Base-by-base conservation (phyloP, 2,888 invertebrate species). In the Notodonta dromedarius region DNA sequence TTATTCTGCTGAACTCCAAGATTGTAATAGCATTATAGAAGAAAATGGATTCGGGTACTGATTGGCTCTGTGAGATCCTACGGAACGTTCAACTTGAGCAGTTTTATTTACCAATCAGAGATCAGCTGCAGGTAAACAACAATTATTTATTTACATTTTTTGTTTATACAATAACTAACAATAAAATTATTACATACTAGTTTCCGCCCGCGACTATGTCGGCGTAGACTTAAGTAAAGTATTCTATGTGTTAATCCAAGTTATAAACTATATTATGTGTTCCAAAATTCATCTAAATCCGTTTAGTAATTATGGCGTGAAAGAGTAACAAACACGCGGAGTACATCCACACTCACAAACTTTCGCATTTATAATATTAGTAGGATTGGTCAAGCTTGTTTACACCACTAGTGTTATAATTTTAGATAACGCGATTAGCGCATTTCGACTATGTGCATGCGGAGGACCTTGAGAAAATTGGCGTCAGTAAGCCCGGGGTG, bases 381-480 rank as follows among this genome's bases (percentile, higher is more conserved):
- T n/a, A n/a, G n/a, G n/a, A n/a, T 8, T 39, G 42, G 14, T 42
- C 13, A 42, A 46, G 46, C 14, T 40, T 9, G 14, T 13, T 55
- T 14, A 1, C 14, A 14, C 42, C 7, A 55, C 14, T 14, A 50
- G 5, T 39, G 24, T 56, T 13, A 56, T 56, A 67, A 71, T 90
- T 88, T 69, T 95, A 97, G 95, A 96, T 99, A 62, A 98, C 99
- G 46, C 95, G 98, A 66, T 89, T 99, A 78, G 96, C 98, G 59
- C 99, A 99, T 91, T 99, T 99, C 87, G 98, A 99, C 79, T 98
- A 97, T 95, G 99, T 99, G n/a, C 97, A 97, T 80, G 94, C 97
- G 0, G 98, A 98, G 74, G 99, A 99, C 90, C 94, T 99, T 81
- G 98, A 98, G 83, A 97, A 97, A 82, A 97, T 99, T 82, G 99